Evolutionary conservation across 2,797 vertebrate species (phyloP).

Genomic region (Podarcis siculus): DNA sequence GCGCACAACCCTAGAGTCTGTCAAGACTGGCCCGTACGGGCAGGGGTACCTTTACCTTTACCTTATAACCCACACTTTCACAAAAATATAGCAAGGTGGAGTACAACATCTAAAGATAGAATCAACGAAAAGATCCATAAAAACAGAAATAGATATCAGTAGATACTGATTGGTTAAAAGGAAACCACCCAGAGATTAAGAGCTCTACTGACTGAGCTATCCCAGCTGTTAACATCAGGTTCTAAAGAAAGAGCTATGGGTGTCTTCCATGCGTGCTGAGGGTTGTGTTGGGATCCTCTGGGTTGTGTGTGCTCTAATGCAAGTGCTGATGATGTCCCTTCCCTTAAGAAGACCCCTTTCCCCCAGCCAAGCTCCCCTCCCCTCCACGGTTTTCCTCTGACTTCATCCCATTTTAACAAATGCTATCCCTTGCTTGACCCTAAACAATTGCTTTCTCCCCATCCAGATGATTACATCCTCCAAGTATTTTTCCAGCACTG

Average conservation of each 20-base stretch:
- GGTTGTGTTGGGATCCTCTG: background rate
- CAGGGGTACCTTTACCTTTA: no score
- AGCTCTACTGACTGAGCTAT: background rate
- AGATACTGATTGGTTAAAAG: no score
- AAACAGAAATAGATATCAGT: background rate
- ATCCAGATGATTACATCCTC: slow-evolving; percentile 61
- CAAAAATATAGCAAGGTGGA: no score
- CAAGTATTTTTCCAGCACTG: slow-evolving; percentile 68
- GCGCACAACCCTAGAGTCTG: no score
- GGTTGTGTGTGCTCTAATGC: no score
- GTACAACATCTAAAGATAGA: no score
- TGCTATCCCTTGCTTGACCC: slow-evolving; percentile 3
- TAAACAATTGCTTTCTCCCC: slow-evolving; percentile 50
- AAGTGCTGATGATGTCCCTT: background rate
- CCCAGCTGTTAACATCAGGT: no score
- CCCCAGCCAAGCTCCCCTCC: background rate
- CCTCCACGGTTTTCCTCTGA: background rate
- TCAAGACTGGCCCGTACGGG: no score
- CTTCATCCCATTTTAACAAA: background rate
- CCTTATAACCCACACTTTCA: no score
- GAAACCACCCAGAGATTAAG: background rate
- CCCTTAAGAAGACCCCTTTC: background rate
- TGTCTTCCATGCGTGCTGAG: background rate
- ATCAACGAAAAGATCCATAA: background rate
- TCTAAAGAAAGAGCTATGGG: background rate